Percentiles rank a stretch among this genome's conserved stretches.
Evolutionary conservation across 2,888 invertebrate genomes (phyloP).

Genomic region (Zeuzera pyrina): DNA sequence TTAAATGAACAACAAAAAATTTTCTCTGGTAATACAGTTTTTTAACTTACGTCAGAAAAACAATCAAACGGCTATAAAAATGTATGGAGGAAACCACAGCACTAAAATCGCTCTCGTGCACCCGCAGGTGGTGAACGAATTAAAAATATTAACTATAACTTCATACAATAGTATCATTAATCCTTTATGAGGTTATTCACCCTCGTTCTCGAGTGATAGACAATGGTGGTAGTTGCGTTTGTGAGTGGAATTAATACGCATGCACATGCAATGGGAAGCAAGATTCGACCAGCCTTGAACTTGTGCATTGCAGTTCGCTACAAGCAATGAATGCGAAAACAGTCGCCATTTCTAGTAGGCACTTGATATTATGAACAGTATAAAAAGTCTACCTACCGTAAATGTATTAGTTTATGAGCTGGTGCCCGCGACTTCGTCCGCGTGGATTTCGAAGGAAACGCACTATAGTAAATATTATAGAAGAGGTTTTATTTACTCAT

Average conservation of each 20-base stretch:
- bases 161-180: conserved; percentile 46
- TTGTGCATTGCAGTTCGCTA: conserved; percentile 45
- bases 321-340: conserved; percentile 53
- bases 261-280: conserved; percentile 62
- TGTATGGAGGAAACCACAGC: too few species aligned
- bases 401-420: too few species aligned
- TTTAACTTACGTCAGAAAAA: too few species aligned
- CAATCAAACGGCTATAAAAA: too few species aligned
- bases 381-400: too few species aligned
- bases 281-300: conserved; percentile 67
- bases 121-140: neutral
- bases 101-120: too few species aligned
- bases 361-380: conserved; percentile 27
- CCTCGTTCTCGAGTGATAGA: conserved; percentile 67
- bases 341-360: conserved; percentile 56
- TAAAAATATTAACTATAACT: conserved; percentile 3
- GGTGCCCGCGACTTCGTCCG: too few species aligned
- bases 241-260: conserved; percentile 65
- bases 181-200: conserved; percentile 62
- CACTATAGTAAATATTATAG: too few species aligned
- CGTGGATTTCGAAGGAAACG: too few species aligned
- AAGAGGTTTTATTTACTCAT: too few species aligned
- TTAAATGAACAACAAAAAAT: too few species aligned
- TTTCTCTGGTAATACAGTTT: too few species aligned
- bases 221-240: conserved; percentile 64